Conservation (phyloP, 2,888 invertebrate genomes). For the Phyto melanocephala region DNA sequence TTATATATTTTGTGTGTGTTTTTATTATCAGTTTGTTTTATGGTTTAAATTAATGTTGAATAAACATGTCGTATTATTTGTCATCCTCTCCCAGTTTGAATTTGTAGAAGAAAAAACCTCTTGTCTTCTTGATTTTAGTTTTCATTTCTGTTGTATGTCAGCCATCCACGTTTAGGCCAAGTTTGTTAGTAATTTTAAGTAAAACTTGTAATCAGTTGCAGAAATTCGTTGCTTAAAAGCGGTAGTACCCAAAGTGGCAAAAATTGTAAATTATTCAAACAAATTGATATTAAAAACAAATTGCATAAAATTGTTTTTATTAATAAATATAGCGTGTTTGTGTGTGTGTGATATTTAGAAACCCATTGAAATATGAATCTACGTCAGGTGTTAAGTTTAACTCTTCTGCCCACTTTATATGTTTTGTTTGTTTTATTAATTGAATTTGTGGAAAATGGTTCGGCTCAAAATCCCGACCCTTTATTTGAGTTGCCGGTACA, state of each 20-base stretch:
- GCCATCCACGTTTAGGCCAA: constrained; percentile 62
- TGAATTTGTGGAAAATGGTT: constrained; percentile 73
- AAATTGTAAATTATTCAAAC: background rate
- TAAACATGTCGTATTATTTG: constrained; percentile 29
- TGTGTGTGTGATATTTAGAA: background rate
- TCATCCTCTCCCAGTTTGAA: constrained; percentile 52
- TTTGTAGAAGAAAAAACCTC: constrained; percentile 12
- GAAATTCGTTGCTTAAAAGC: constrained; percentile 58
- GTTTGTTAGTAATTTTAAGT: constrained; percentile 57
- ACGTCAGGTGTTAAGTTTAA: constrained; percentile 71
- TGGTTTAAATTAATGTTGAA: constrained; percentile 38
- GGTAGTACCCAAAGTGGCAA: constrained; percentile 48
- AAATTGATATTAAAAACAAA: background rate
- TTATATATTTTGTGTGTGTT: constrained; percentile 13
- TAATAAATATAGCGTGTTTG: background rate
- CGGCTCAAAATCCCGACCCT: constrained; percentile 79
- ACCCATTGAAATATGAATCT: constrained; percentile 71
- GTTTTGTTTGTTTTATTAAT: constrained; percentile 74
- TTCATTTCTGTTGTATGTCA: constrained; percentile 48
- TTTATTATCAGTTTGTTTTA: too few species aligned
- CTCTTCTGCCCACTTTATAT: constrained; percentile 74
- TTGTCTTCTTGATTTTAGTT: constrained; percentile 32
- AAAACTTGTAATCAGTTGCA: constrained; percentile 62
- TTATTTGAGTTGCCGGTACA: constrained; percentile 90
- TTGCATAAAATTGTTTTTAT: constrained; percentile 24